Evolutionary conservation across 2,888 invertebrate species (phyloP).

Genomic region (Drosophila lacicola): DNA sequence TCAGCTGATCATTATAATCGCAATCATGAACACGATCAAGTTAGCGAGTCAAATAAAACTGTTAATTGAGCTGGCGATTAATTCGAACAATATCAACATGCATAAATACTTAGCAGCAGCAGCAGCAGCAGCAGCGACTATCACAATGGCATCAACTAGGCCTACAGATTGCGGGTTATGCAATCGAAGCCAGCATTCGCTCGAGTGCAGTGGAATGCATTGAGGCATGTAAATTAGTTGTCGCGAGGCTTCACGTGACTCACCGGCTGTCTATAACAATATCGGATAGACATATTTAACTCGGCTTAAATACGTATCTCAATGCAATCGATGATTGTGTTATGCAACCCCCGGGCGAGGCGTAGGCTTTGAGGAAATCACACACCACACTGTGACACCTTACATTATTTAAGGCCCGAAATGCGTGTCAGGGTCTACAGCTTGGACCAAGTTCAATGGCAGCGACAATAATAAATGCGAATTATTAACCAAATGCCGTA

Average conservation of each 20-base stretch:
- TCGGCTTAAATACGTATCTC: conserved; percentile 27
- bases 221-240: conserved; percentile 68
- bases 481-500: conserved; percentile 4
- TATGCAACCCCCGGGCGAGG: conserved; percentile 39
- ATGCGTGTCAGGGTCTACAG: conserved; percentile 65
- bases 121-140: conserved; percentile 12
- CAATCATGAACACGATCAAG: conserved; percentile 37
- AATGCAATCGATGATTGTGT: conserved; percentile 47
- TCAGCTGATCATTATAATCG: conserved; percentile 54
- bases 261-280: conserved; percentile 28
- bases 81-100: conserved; percentile 45
- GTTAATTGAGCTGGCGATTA: conserved; percentile 63
- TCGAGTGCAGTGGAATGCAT: conserved; percentile 66
- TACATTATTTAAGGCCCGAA: conserved; percentile 42
- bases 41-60: conserved; percentile 44
- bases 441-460: conserved; percentile 66
- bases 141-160: conserved; percentile 31
- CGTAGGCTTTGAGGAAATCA: conserved; percentile 54
- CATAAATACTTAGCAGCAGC: conserved; percentile 21
- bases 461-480: conserved; percentile 19
- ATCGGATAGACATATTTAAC: conserved; percentile 28
- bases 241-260: conserved; percentile 69
- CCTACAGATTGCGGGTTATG: conserved; percentile 34
- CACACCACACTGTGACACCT: conserved; percentile 16
- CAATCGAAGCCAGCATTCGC: conserved; percentile 29